Evolutionary conservation across 2,113 vertebrate species (phyloP).

Genomic region (Puma concolor): DNA sequence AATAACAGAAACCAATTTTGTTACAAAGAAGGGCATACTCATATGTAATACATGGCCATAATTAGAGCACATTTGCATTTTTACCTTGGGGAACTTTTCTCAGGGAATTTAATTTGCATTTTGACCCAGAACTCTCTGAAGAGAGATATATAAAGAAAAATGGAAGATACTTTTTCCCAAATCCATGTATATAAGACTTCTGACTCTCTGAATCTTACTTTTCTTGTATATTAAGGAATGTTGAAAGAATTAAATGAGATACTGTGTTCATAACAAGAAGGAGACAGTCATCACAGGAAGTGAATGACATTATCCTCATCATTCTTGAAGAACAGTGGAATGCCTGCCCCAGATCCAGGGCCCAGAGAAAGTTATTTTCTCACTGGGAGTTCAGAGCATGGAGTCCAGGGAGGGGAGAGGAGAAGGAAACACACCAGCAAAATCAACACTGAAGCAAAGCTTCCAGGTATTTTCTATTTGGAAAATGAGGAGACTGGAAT

Average conservation of each 20-base stretch:
- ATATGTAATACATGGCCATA: conserved; percentile 64
- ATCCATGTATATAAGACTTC: background rate
- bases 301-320: background rate
- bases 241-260: conserved; percentile 41
- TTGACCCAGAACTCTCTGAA: conserved; percentile 69
- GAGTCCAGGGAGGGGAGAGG: background rate
- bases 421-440: background rate
- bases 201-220: background rate
- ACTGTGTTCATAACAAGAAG: background rate
- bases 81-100: conserved; percentile 70
- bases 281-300: background rate
- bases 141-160: conserved; percentile 44
- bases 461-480: background rate
- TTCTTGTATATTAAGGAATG: conserved; percentile 3
- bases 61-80: conserved; percentile 78
- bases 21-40: conserved; percentile 68
- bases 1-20: conserved; percentile 64
- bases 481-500: background rate
- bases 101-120: conserved; percentile 73
- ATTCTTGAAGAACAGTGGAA: background rate
- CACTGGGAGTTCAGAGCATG: background rate
- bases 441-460: background rate
- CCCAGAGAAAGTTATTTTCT: background rate
- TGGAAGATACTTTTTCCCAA: conserved; percentile 13
- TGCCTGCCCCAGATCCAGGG: background rate